Base-by-base conservation (phyloP, 2,888 invertebrate species). In the Brachyptera risi region DNA sequence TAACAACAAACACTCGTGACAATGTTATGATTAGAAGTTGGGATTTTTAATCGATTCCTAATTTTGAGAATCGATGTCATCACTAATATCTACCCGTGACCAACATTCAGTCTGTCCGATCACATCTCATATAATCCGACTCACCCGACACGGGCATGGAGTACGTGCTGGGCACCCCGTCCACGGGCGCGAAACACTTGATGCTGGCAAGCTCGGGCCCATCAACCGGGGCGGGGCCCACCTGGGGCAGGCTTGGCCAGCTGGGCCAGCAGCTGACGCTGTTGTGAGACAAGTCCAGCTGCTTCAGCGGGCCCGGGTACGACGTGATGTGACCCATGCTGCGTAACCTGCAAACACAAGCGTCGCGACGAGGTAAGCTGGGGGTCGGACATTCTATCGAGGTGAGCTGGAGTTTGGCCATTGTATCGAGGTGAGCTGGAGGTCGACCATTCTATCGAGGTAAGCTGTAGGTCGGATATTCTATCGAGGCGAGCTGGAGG, bases 281-380 rank as follows among this genome's bases (percentile, higher is more conserved):
- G 75, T 96, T 97, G 73, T 93, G 91, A 50, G 94, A 93, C 37
- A 98, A 79, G 76, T 98, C 97, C 42, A 99, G 76, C 73, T 96
- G 94, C 63, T 95, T 92, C 7, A 98, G 78, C 50, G 87, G 86
- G 40, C 87, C 85, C 0, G 98, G 97, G 74, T 94, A 96, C 58
- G 90, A 89, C 11, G 92, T 92, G 59, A 96, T 90, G 70, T 88
- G 87, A 1, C 93, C 93, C 86, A 95, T 88, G 51, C 69, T 72
- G 21, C 71, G 65, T 42, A 73, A 65, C 56, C 71, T 72, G 62
- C 15, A 62, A 62, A 47, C 60, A 61, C 54, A 59, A 31, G 11
- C 31, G 11, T 7, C 31, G 7, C 5, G 5, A 7, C 11, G 31
- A 11, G 31, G 5, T 11, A 31, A 11, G 11, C 31, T 31, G 11